Evolutionary conservation across 2,797 vertebrate species (phyloP).

Genomic region (Phalanger gymnotis): DNA sequence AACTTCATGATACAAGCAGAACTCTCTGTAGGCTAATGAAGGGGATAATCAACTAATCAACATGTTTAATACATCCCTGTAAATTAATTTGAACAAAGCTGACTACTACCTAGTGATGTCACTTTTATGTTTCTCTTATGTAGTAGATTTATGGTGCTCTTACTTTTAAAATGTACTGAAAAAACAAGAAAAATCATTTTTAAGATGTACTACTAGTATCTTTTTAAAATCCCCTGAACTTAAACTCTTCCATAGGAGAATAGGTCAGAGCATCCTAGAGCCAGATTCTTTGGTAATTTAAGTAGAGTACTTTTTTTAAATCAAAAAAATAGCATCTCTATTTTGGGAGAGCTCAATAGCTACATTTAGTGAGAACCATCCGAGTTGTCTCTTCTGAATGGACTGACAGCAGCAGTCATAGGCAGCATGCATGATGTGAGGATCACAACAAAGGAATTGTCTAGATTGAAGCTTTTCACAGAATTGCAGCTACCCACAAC

Average conservation of each 20-base stretch:
- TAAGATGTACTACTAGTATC: not conserved
- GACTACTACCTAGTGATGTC: not conserved
- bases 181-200: not conserved
- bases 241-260: not conserved
- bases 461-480: constrained; percentile 49
- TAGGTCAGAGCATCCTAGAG: not conserved
- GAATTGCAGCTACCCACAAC: constrained; percentile 72
- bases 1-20: not conserved
- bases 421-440: not conserved
- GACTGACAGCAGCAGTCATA: constrained; percentile 25
- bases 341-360: not conserved
- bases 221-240: not conserved
- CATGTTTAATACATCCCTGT: not conserved
- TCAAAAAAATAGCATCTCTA: constrained; percentile 23
- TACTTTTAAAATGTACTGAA: not conserved
- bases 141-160: not conserved
- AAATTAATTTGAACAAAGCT: not conserved
- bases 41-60: no score
- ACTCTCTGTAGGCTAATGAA: not conserved
- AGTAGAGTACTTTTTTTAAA: not conserved
- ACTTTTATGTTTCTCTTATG: constrained; percentile 38
- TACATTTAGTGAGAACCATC: constrained; percentile 11
- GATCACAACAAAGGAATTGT: constrained; percentile 40
- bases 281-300: constrained; percentile 25
- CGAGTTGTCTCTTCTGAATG: constrained; percentile 13